Conservation (phyloP, 2,113 vertebrate genomes). For the Peucedramus taeniatus region DNA sequence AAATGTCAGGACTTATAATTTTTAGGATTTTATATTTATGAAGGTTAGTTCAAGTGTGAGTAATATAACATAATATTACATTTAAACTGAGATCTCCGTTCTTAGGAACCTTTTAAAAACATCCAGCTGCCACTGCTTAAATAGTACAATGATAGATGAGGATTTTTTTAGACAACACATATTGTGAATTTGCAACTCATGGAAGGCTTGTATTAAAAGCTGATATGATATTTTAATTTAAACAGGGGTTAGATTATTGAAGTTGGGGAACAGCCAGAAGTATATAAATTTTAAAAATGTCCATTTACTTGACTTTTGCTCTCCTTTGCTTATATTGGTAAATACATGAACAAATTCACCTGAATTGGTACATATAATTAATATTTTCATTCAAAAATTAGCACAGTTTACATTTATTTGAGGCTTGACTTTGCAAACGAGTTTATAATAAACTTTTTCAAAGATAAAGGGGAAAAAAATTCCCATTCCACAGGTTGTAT, state of each 20-base stretch:
- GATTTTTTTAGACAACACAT: constrained; percentile 34
- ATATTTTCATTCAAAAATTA: not conserved
- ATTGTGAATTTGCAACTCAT: not conserved
- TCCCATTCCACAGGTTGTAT: not conserved
- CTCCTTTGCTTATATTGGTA: not conserved
- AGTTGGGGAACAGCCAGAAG: constrained; percentile 21
- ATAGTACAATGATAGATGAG: constrained; percentile 12
- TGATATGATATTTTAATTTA: constrained; percentile 55
- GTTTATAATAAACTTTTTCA: not conserved
- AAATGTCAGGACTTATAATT: constrained; percentile 67
- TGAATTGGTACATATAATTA: not conserved
- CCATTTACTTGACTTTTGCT: constrained; percentile 8
- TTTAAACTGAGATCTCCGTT: constrained; percentile 50
- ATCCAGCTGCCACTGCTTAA: constrained; percentile 41
- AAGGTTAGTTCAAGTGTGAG: constrained; percentile 71
- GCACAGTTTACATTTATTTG: not conserved
- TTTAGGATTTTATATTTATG: constrained; percentile 72
- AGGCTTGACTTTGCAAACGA: not conserved
- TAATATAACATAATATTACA: constrained; percentile 56
- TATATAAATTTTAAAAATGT: not conserved
- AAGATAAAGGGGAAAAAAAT: not conserved
- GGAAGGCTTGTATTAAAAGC: constrained; percentile 26
- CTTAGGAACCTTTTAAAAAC: constrained; percentile 43
- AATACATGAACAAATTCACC: not conserved
- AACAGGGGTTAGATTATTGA: constrained; percentile 40